phyloP scores from a whole-genome alignment of 2,113 vertebrate species.

The Gymnarchus niloticus region DNA sequence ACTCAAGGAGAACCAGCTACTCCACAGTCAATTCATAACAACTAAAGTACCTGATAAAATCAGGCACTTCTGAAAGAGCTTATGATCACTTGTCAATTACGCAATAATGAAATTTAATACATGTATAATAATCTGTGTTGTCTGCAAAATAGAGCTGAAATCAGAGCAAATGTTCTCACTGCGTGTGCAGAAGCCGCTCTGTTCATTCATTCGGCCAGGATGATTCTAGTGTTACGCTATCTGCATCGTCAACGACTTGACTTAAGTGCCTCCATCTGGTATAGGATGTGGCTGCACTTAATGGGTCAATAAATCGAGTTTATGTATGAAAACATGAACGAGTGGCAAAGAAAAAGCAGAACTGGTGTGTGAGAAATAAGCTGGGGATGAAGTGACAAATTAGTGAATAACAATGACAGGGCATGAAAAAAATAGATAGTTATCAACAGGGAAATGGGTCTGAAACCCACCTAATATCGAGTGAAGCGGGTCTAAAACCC shows the following conservation, averaged over 20 bases:
- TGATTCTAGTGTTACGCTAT: neutral
- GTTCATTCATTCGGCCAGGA: neutral
- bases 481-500: no score
- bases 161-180: neutral
- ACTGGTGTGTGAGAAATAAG: neutral
- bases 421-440: no score
- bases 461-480: no score
- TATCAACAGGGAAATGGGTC: no score
- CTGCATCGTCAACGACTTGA: neutral
- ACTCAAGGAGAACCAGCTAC: no score
- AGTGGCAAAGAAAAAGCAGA: neutral
- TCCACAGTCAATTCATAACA: neutral
- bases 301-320: slow-evolving; percentile 8
- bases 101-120: neutral
- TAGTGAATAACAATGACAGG: neutral
- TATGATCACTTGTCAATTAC: neutral
- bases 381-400: neutral
- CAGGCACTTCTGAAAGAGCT: neutral
- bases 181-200: neutral
- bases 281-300: neutral
- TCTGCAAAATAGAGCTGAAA: neutral
- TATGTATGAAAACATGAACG: neutral
- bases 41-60: neutral
- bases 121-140: neutral
- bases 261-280: neutral